Evolutionary conservation across 2,888 invertebrate species (phyloP).

Genomic region (Eupelmus urozonus): DNA sequence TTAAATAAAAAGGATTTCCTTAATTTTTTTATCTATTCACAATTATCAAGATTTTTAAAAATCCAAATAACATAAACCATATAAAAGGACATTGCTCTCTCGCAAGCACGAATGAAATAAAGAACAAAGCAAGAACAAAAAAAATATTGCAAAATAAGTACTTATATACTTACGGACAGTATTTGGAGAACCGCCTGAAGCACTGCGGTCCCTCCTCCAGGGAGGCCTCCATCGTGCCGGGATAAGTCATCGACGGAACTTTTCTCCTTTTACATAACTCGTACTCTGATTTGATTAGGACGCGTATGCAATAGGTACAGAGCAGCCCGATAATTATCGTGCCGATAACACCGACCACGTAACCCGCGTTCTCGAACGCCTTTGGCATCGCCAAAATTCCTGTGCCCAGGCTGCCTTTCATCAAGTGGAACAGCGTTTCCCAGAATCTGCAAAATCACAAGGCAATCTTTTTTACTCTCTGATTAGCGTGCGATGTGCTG

Average conservation of each 20-base stretch:
- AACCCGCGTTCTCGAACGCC: conserved; percentile 90
- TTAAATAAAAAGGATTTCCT: too few species aligned
- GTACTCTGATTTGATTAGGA: conserved; percentile 86
- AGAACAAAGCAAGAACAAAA: neutral
- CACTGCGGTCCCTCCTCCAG: conserved; percentile 86
- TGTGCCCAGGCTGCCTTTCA: conserved; percentile 94
- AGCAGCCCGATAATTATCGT: conserved; percentile 91
- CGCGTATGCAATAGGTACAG: conserved; percentile 96
- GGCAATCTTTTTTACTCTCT: neutral
- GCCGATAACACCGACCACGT: conserved; percentile 87
- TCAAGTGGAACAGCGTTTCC: conserved; percentile 89
- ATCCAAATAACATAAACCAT: neutral
- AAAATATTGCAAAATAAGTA: neutral
- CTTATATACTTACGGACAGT: conserved; percentile 60
- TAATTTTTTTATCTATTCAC: too few species aligned
- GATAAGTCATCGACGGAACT: conserved; percentile 86
- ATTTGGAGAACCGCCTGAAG: conserved; percentile 76
- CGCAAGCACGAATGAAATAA: neutral
- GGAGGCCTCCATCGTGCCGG: conserved; percentile 88
- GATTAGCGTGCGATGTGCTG: neutral
- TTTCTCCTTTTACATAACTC: conserved; percentile 77
- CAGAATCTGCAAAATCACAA: conserved; percentile 80
- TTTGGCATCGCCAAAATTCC: conserved; percentile 95
- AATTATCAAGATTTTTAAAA: neutral
- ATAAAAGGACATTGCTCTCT: neutral